A percentile compares a stretch with the other conserved stretches of the same genome.
Conservation (phyloP, 2,797 vertebrate species). For the Smutsia temminckii region DNA sequence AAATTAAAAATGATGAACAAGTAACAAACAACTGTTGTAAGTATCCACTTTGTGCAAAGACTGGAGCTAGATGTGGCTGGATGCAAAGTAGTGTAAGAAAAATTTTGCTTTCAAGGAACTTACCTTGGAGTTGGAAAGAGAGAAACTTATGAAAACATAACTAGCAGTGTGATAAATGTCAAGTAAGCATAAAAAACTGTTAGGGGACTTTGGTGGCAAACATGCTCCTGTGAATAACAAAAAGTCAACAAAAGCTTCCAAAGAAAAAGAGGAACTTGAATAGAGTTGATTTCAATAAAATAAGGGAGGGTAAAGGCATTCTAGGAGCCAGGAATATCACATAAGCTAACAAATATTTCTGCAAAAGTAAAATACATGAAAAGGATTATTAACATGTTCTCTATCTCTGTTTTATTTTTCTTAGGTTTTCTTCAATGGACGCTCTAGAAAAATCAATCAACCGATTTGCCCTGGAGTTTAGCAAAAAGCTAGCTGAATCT, state of each 20-base stretch:
- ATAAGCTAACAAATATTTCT: neutral
- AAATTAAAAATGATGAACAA: neutral
- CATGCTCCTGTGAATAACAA: neutral
- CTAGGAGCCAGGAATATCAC: neutral
- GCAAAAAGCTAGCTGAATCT: constrained; percentile 81
- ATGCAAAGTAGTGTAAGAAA: neutral
- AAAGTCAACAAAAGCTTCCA: neutral
- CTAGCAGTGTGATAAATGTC: neutral
- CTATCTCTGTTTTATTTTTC: constrained; percentile 48
- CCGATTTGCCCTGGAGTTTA: constrained; percentile 84
- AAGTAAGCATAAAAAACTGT: neutral
- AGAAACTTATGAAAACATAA: neutral
- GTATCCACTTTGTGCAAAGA: neutral
- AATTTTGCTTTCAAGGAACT: neutral
- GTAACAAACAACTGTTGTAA: neutral
- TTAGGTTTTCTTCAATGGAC: constrained; percentile 79
- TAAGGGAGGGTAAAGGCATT: neutral
- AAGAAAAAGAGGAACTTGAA: neutral
- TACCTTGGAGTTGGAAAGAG: neutral
- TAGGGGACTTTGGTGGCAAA: neutral
- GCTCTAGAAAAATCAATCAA: constrained; percentile 79
- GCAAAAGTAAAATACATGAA: neutral
- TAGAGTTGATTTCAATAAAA: neutral
- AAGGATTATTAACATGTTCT: neutral
- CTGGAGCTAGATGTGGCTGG: neutral